Conservation (phyloP, 2,113 vertebrate species). For the Oenanthe oenanthe region DNA sequence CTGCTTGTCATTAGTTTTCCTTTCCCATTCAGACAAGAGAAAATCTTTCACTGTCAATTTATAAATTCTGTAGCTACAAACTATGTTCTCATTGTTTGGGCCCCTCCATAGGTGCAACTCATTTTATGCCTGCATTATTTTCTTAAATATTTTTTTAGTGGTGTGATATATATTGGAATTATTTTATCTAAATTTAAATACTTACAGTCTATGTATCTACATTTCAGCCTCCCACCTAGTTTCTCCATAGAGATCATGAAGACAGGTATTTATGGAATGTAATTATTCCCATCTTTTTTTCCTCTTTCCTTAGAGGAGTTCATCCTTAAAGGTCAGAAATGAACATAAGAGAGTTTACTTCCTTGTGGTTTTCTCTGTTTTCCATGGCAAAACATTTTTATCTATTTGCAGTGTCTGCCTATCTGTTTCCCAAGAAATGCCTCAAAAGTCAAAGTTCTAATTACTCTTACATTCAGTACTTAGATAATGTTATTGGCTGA, state of each 20-base stretch:
- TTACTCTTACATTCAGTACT: not conserved
- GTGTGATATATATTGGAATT: not conserved
- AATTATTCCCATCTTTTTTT: not conserved
- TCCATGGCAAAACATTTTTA: not conserved
- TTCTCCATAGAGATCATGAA: not conserved
- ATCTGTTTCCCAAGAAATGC: not conserved
- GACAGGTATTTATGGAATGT: not conserved
- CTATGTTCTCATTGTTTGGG: not conserved
- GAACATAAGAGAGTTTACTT: not conserved
- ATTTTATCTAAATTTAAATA: not conserved
- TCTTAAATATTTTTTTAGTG: not conserved
- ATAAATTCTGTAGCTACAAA: not conserved
- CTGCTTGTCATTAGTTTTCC: not conserved
- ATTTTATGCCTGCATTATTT: not conserved
- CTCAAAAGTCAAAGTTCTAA: not conserved
- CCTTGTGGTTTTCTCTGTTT: not conserved
- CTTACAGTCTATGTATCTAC: not conserved
- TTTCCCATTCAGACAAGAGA: not conserved
- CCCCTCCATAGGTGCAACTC: not conserved
- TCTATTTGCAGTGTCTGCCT: not conserved
- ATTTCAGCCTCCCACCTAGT: not conserved
- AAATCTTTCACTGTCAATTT: constrained; percentile 1
- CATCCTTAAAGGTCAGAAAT: not conserved
- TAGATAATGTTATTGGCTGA: not conserved
- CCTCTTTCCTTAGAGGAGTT: not conserved